These are phyloP conservation scores for Apocheima hispidaria DNA, from an alignment of 2,888 invertebrate genomes.

Conservation along the genomic window DNA sequence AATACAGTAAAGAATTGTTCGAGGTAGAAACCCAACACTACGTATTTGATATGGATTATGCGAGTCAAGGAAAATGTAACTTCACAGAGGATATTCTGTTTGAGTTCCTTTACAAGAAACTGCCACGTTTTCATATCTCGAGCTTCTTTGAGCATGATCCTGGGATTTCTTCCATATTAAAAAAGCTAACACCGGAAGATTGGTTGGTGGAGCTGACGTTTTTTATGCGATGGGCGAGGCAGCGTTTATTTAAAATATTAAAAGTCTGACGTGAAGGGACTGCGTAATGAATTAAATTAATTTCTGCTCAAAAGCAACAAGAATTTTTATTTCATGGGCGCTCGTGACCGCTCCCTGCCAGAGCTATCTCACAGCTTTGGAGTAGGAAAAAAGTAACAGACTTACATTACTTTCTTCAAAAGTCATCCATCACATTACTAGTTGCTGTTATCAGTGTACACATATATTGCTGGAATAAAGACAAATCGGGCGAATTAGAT, in stretches of 20 bases:
- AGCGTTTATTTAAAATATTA: constrained; percentile 34
- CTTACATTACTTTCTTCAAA: constrained; percentile 1
- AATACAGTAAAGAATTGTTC: constrained; percentile 32
- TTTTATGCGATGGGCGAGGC: constrained; percentile 23
- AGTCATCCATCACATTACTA: not conserved
- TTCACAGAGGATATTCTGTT: constrained; percentile 53
- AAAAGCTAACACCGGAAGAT: constrained; percentile 40
- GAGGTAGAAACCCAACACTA: constrained; percentile 33
- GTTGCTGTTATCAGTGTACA: not conserved
- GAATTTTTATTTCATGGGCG: constrained; percentile 13
- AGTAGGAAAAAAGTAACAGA: no score
- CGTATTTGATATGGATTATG: constrained; percentile 58
- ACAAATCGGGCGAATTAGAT: not conserved
- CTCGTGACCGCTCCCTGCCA: no score
- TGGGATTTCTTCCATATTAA: constrained; percentile 47
- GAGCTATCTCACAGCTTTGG: no score
- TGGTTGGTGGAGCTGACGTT: constrained; percentile 25
- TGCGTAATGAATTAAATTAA: constrained; percentile 33
- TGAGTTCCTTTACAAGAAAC: constrained; percentile 55
- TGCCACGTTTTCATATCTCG: constrained; percentile 49
- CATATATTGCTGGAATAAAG: not conserved
- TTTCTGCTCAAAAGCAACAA: constrained; percentile 20
- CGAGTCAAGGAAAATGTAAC: constrained; percentile 60
- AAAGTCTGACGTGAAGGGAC: constrained; percentile 27
- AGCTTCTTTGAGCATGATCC: constrained; percentile 47